phyloP scores from a whole-genome alignment of 2,113 vertebrate genomes.

The Turnix velox region DNA sequence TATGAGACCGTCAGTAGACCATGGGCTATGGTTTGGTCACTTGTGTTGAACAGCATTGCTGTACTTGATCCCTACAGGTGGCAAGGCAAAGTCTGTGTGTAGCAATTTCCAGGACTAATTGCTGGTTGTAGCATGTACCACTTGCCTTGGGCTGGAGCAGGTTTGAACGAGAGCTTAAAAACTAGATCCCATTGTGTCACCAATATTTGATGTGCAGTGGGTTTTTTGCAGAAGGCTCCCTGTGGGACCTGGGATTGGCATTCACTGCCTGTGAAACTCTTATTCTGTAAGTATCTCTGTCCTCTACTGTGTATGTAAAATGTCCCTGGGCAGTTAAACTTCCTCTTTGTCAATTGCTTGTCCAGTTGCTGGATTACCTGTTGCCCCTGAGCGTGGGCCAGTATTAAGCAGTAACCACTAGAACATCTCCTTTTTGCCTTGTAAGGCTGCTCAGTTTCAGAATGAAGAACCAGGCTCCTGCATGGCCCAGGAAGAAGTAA shows the following conservation, averaged over 20 bases:
- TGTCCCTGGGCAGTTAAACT: neutral
- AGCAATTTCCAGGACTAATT: neutral
- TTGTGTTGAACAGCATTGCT: neutral
- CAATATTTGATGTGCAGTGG: neutral
- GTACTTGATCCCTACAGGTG: neutral
- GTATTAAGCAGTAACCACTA: neutral
- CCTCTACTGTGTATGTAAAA: fast-evolving
- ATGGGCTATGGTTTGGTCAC: neutral
- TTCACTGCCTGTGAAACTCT: neutral
- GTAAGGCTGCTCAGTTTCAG: neutral
- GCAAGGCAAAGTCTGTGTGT: fast-evolving
- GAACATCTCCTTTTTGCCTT: neutral
- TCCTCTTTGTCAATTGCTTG: neutral
- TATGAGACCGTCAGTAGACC: neutral
- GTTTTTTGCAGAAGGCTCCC: neutral
- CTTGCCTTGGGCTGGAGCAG: neutral
- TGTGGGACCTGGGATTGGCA: neutral
- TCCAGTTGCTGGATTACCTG: neutral
- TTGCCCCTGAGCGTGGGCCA: neutral
- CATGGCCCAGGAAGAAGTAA: neutral
- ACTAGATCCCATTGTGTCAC: neutral
- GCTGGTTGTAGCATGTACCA: fast-evolving
- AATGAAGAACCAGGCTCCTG: neutral
- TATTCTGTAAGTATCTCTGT: neutral
- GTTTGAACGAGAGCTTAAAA: neutral